These are phyloP conservation scores for Gastracanthus pulcherrimus DNA, from an alignment of 2,888 invertebrate genomes.

Conservation along the genomic window DNA sequence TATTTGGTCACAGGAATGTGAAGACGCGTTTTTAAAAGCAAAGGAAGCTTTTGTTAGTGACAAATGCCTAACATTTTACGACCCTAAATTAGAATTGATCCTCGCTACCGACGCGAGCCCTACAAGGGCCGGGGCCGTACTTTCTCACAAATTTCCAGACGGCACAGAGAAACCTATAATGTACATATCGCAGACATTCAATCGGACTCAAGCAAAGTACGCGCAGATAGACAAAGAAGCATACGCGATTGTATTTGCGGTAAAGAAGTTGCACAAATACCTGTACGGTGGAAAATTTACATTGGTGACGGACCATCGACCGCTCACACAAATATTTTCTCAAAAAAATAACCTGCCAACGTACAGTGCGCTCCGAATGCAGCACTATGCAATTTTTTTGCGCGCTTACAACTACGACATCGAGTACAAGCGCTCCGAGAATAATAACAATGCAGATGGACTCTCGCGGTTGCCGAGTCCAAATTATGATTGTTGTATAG, in stretches of 20 bases:
- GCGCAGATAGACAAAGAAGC: no score
- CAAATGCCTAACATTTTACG: background rate
- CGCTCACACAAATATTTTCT: no score
- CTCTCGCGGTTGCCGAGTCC: slow-evolving; percentile 55
- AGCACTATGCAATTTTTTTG: slow-evolving; percentile 62
- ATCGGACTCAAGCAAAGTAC: no score
- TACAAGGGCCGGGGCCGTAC: no score
- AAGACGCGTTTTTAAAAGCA: background rate
- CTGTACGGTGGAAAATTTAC: slow-evolving; percentile 59
- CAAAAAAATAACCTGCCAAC: no score
- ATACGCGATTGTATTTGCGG: slow-evolving; percentile 63
- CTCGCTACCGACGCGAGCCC: background rate
- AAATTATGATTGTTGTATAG: slow-evolving; percentile 1
- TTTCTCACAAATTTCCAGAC: background rate
- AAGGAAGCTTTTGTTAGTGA: background rate
- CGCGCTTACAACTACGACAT: slow-evolving; percentile 58
- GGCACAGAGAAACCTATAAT: no score
- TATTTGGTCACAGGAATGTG: background rate
- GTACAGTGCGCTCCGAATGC: slow-evolving; percentile 60
- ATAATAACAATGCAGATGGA: slow-evolving; percentile 60
- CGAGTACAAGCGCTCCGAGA: slow-evolving; percentile 40
- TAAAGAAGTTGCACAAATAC: slow-evolving; percentile 62
- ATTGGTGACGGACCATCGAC: slow-evolving; percentile 10
- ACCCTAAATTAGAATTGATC: no score
- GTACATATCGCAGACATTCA: background rate